phyloP scores from a whole-genome alignment of 2,888 invertebrate species.

The Cyclophora punctaria region DNA sequence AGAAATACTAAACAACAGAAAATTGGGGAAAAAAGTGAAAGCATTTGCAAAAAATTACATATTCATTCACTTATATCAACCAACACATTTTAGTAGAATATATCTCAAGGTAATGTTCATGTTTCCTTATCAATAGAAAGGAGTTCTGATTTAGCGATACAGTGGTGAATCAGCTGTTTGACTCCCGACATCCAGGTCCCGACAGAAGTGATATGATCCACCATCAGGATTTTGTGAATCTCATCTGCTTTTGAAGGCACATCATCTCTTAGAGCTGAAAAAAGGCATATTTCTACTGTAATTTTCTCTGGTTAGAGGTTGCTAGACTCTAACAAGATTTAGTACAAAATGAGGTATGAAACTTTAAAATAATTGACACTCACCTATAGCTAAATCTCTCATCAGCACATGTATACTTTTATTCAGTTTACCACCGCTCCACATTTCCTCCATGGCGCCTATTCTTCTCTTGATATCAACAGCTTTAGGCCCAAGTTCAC shows the following conservation, averaged over 20 bases:
- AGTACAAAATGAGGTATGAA: too few relatives aligned
- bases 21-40: too few relatives aligned
- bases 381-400: constrained; percentile 73
- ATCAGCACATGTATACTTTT: constrained; percentile 60
- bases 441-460: constrained; percentile 72
- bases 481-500: constrained; percentile 55
- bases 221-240: constrained; percentile 75
- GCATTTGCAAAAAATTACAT: too few relatives aligned
- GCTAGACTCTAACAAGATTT: too few relatives aligned
- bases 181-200: constrained; percentile 78
- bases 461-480: constrained; percentile 73
- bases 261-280: constrained; percentile 69
- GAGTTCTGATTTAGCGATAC: constrained; percentile 55
- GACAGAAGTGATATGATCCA: constrained; percentile 73
- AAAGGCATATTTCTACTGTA: neutral
- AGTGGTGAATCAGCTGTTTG: constrained; percentile 73
- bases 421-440: constrained; percentile 73
- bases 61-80: too few relatives aligned
- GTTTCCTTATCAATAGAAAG: constrained; percentile 54
- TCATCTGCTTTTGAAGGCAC: constrained; percentile 70
- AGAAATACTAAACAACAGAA: too few relatives aligned
- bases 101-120: neutral
- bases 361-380: constrained; percentile 4
- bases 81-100: too few relatives aligned
- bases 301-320: too few relatives aligned